Conservation (phyloP, 2,888 invertebrate genomes). For the Vannuccia rotundouncinata region DNA sequence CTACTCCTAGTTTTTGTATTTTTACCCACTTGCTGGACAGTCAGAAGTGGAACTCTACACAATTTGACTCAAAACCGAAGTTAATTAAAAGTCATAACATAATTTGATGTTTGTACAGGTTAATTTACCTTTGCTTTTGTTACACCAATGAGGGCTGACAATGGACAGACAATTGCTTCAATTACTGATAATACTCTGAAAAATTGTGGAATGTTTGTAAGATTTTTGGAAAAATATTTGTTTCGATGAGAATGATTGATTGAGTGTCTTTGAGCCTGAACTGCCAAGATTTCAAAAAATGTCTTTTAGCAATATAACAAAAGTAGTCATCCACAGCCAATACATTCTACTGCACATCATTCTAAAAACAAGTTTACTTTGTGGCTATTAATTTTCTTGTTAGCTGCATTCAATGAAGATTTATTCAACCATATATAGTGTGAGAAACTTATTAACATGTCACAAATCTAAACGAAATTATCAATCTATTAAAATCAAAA, state of each 20-base stretch:
- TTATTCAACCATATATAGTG: neutral
- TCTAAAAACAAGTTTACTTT: neutral
- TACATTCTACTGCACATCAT: slow-evolving; percentile 27
- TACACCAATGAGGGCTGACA: too few relatives aligned
- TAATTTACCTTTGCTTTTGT: too few relatives aligned
- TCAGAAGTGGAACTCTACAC: neutral
- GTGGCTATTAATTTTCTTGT: slow-evolving; percentile 2
- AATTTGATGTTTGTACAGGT: too few relatives aligned
- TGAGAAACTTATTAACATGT: neutral
- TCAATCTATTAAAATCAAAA: neutral
- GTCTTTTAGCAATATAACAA: neutral
- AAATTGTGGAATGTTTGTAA: neutral
- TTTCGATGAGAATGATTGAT: neutral
- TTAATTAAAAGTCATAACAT: too few relatives aligned
- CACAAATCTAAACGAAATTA: neutral
- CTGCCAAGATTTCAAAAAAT: neutral
- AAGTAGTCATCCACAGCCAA: neutral
- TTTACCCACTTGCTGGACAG: neutral
- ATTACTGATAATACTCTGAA: neutral
- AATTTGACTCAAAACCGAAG: neutral
- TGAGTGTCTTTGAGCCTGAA: neutral
- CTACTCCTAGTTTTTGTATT: neutral
- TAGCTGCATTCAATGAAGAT: neutral
- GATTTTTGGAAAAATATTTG: neutral
- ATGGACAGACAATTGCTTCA: neutral